Conservation (phyloP, 1,140 invertebrate species). For the Leptonema lineaticorne region DNA sequence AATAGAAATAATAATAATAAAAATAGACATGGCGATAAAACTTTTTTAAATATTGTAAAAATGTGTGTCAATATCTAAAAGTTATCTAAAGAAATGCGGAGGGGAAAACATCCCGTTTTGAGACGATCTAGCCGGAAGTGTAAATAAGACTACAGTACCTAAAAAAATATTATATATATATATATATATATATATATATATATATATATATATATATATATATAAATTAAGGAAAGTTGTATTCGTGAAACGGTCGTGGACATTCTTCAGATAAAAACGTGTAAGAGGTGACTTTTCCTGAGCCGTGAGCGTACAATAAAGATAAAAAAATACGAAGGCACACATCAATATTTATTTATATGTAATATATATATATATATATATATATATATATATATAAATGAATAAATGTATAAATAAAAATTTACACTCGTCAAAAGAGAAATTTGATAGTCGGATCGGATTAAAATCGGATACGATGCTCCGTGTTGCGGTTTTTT, state of each 20-base stretch:
- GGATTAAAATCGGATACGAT: neutral
- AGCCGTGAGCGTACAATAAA: conserved; percentile 29
- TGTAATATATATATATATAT: too few relatives aligned
- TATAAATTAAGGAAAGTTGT: conserved; percentile 19
- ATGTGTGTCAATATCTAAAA: conserved; percentile 40
- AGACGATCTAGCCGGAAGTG: conserved; percentile 36
- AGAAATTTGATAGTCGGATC: neutral
- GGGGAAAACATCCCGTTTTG: conserved; percentile 20
- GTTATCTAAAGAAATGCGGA: conserved; percentile 28
- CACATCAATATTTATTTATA: neutral
- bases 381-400: too few relatives aligned
- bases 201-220: neutral
- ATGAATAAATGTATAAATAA: neutral
- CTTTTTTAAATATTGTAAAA: conserved; percentile 39
- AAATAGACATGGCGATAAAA: conserved; percentile 34
- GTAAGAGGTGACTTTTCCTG: conserved; percentile 29
- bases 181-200: neutral
- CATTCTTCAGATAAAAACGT: conserved; percentile 27
- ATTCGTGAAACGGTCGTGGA: conserved; percentile 30
- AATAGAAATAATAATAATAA: too few relatives aligned
- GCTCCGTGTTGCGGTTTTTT: too few relatives aligned
- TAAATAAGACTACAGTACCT: conserved; percentile 25
- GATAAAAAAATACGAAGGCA: conserved; percentile 7
- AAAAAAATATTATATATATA: conserved; percentile 10
- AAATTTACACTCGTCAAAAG: conserved; percentile 7